phyloP scores from a whole-genome alignment of 2,797 vertebrate species.

The Enteromius anoplus region DNA sequence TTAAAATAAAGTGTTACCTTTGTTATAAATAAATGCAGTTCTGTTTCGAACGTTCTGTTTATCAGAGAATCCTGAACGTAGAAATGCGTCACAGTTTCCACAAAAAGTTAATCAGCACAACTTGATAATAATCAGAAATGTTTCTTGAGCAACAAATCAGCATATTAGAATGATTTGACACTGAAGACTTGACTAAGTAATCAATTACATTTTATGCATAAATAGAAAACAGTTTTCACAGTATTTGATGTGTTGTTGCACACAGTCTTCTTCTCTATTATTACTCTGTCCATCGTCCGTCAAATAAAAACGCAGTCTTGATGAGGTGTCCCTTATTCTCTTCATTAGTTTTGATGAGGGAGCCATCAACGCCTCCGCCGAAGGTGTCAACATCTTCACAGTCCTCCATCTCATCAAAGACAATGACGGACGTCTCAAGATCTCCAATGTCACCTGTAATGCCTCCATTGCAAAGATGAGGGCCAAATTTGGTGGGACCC shows the following conservation, averaged over 20 bases:
- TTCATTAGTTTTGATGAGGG: constrained; percentile 86
- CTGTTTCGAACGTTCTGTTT: neutral
- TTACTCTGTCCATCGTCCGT: neutral
- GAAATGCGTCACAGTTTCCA: neutral
- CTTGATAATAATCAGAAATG: neutral
- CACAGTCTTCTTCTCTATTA: neutral
- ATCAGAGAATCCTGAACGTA: neutral
- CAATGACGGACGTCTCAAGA: constrained; percentile 83
- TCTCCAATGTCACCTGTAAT: constrained; percentile 86
- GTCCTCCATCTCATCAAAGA: constrained; percentile 82
- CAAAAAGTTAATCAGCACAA: neutral
- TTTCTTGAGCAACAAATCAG: neutral
- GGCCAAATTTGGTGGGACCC: constrained; percentile 85
- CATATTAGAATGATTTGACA: neutral
- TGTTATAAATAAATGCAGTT: neutral
- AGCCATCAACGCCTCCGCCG: constrained; percentile 87
- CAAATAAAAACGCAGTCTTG: neutral
- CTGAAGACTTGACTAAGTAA: neutral
- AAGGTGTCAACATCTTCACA: constrained; percentile 87
- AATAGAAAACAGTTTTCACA: neutral
- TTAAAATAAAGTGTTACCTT: too few relatives aligned
- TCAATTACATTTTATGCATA: neutral
- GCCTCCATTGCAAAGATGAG: constrained; percentile 86
- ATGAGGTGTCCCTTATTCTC: constrained; percentile 6
- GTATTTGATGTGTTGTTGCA: neutral